Conservation (phyloP, 2,797 vertebrate genomes). For the Pitangus sulphuratus region DNA sequence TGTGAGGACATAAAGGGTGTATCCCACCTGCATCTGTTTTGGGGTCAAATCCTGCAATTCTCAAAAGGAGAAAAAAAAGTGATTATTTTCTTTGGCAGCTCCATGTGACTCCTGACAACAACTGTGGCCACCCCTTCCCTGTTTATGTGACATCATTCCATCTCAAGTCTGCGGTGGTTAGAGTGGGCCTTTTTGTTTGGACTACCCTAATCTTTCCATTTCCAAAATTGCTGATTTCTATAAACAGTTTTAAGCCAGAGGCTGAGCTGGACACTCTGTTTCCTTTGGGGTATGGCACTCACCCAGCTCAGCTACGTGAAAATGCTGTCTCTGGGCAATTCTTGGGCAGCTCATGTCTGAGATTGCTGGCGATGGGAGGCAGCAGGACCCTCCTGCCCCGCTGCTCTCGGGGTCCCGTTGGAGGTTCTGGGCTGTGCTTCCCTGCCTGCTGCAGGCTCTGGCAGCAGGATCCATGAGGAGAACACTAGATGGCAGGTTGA, state of each 20-base stretch:
- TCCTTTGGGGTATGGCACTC: background rate
- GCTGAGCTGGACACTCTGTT: background rate
- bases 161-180: fast-evolving
- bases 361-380: background rate
- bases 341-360: fast-evolving
- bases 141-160: background rate
- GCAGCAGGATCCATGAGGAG: background rate
- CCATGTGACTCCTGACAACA: background rate
- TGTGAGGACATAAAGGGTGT: fast-evolving
- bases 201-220: background rate
- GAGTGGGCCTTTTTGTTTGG: background rate
- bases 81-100: background rate
- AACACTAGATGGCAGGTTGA: constrained; percentile 61
- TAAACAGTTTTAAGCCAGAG: background rate
- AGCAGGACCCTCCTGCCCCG: background rate
- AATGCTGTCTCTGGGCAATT: background rate
- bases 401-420: background rate
- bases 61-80: background rate
- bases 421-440: background rate
- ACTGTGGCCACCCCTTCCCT: background rate
- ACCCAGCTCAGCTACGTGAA: background rate
- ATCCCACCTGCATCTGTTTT: background rate
- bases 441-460: background rate
- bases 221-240: background rate
- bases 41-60: background rate